Conservation (phyloP, 2,797 vertebrate species). For the Acrocephalus scirpaceus region DNA sequence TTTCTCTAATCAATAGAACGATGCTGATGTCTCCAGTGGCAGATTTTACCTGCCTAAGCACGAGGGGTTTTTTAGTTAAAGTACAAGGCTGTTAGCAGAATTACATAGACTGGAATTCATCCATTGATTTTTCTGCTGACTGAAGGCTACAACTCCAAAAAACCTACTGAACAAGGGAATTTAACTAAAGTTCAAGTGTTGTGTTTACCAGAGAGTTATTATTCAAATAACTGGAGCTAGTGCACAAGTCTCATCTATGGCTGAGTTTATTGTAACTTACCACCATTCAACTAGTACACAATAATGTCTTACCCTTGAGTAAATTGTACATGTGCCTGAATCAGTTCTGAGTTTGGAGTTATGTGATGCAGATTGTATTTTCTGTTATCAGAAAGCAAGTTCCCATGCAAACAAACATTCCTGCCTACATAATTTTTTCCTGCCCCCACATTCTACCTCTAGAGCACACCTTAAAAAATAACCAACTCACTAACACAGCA, state of each 20-base stretch:
- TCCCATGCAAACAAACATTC: neutral
- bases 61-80: neutral
- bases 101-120: neutral
- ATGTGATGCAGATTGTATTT: neutral
- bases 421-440: neutral
- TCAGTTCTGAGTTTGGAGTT: neutral
- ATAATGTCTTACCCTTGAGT: neutral
- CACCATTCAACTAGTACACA: neutral
- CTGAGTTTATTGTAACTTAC: neutral
- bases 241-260: neutral
- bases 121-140: conserved; percentile 29
- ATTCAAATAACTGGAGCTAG: neutral
- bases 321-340: neutral
- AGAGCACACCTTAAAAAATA: neutral
- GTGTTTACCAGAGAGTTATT: neutral
- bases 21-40: neutral
- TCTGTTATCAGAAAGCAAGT: neutral
- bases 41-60: conserved; percentile 19
- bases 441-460: neutral
- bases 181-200: neutral
- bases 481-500: neutral
- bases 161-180: neutral
- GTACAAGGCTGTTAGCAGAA: neutral
- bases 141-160: neutral
- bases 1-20: neutral